A percentile compares a stretch with the other conserved stretches of the same genome.
Conservation (phyloP, 2,888 invertebrate species). For the Noctua pronuba region DNA sequence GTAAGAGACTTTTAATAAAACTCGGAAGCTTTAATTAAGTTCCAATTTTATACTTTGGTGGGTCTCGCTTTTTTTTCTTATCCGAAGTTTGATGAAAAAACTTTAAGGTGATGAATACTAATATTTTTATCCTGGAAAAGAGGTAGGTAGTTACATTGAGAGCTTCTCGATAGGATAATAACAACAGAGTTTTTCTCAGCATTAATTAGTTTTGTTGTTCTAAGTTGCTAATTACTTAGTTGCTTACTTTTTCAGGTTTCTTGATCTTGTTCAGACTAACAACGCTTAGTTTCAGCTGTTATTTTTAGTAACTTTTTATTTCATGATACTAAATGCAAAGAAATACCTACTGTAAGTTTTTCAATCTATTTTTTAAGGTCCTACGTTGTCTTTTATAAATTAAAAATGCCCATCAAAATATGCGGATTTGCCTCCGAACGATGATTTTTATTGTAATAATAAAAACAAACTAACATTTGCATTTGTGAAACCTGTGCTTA, state of each 20-base stretch:
- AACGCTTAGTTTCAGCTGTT: background rate
- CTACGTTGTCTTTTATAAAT: background rate
- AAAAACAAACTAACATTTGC: too few relatives aligned
- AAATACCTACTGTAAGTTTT: background rate
- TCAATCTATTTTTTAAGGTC: background rate
- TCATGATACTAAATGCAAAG: background rate
- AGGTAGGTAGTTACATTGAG: slow-evolving; percentile 1
- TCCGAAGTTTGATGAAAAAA: slow-evolving; percentile 51
- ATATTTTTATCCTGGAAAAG: slow-evolving; percentile 21
- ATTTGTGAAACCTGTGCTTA: too few relatives aligned
- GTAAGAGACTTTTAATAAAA: slow-evolving; percentile 63
- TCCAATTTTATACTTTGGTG: slow-evolving; percentile 57
- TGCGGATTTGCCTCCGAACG: too few relatives aligned
- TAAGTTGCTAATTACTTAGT: background rate
- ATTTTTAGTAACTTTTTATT: background rate
- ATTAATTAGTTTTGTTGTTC: slow-evolving; percentile 4
- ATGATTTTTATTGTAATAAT: too few relatives aligned
- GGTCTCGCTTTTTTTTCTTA: slow-evolving; percentile 27
- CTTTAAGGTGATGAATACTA: slow-evolving; percentile 31
- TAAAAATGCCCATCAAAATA: too few relatives aligned
- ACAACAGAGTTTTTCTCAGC: background rate
- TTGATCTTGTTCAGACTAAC: background rate
- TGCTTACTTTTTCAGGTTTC: background rate
- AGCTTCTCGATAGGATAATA: background rate
- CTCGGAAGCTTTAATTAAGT: slow-evolving; percentile 62